Evolutionary conservation across 2,888 invertebrate genomes (phyloP).

Genomic region (Coremacera marginata): DNA sequence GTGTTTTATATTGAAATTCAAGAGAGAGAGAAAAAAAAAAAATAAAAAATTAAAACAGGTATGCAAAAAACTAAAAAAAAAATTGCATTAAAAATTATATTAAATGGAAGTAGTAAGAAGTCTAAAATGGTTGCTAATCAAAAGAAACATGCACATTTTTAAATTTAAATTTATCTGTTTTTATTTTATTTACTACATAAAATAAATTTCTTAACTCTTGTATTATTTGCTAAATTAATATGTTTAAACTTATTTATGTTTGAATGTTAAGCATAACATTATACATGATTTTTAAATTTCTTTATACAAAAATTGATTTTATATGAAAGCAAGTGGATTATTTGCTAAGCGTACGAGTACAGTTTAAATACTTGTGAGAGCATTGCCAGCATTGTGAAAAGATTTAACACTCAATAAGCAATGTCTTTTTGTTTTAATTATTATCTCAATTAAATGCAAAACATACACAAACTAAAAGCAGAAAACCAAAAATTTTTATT

Average conservation of each 20-base stretch:
- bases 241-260: neutral
- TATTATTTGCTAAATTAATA: slow-evolving; percentile 28
- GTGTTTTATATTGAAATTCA: no score
- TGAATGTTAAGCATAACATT: neutral
- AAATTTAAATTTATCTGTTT: slow-evolving; percentile 5
- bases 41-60: neutral
- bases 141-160: neutral
- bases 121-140: neutral
- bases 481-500: neutral
- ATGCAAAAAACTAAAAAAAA: slow-evolving; percentile 5
- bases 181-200: slow-evolving; percentile 8
- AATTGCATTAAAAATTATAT: neutral
- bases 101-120: neutral
- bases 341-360: slow-evolving; percentile 20
- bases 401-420: neutral
- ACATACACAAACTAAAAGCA: neutral
- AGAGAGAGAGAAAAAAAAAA: neutral
- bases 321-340: slow-evolving; percentile 20
- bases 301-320: slow-evolving; percentile 8
- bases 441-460: neutral
- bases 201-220: neutral
- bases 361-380: slow-evolving; percentile 29
- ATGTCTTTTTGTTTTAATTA: slow-evolving; percentile 7
- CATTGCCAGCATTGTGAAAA: slow-evolving; percentile 24
- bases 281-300: neutral